Conservation (phyloP, 1,140 invertebrate species). For the Cherax quadricarinatus region DNA sequence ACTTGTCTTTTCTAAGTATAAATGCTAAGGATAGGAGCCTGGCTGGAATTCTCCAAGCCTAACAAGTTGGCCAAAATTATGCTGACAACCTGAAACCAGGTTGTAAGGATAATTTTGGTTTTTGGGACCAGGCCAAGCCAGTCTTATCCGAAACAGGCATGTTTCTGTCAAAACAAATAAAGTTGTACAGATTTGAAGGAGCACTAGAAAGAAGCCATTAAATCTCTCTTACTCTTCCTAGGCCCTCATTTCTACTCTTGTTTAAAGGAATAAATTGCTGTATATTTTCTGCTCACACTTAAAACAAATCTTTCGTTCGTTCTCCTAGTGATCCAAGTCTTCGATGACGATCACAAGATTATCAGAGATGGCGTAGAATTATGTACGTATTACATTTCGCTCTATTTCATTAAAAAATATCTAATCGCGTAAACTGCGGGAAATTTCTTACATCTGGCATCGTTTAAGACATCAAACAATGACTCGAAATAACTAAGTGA, state of each 20-base stretch:
- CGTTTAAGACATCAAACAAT: not conserved
- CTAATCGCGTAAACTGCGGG: not conserved
- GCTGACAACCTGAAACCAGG: slow-evolving; percentile 6
- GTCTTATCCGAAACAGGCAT: not conserved
- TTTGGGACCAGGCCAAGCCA: not conserved
- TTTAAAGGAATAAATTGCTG: no score
- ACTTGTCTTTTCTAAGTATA: not conserved
- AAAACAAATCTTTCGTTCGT: not conserved
- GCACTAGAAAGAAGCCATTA: slow-evolving; percentile 24
- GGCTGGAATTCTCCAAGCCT: not conserved
- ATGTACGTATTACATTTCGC: not conserved
- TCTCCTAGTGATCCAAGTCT: not conserved
- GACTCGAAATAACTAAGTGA: no score
- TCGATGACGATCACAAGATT: not conserved
- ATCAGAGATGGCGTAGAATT: not conserved
- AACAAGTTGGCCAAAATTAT: not conserved
- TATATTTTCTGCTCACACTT: not conserved
- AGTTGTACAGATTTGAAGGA: slow-evolving; percentile 18
- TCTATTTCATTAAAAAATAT: not conserved
- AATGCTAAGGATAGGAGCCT: not conserved
- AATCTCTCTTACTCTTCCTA: no score
- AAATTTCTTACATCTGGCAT: not conserved
- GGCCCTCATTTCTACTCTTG: no score
- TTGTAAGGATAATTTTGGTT: not conserved
- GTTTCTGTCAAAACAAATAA: not conserved